A percentile compares a stretch with the other conserved stretches of the same genome.
These are phyloP conservation scores for Sinella curviseta DNA, from an alignment of 1,140 invertebrate genomes.

Conservation along the genomic window DNA sequence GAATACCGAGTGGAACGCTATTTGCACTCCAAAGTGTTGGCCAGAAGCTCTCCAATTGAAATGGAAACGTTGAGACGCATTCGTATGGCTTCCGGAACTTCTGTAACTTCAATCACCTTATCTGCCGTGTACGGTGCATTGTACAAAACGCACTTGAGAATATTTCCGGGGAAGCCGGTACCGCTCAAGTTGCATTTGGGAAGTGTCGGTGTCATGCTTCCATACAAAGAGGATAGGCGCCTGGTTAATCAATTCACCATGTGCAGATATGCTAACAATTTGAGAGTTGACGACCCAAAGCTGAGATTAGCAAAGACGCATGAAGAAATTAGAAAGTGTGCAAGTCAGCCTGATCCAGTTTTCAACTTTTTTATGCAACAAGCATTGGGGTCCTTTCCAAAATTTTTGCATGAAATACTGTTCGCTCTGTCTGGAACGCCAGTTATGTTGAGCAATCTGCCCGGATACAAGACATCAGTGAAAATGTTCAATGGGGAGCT, in stretches of 20 bases:
- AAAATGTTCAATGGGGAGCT: constrained; percentile 33
- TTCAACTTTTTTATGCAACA: constrained; percentile 38
- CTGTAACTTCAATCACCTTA: constrained; percentile 35
- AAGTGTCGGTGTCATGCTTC: constrained; percentile 38
- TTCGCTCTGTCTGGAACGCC: constrained; percentile 32
- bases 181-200: constrained; percentile 23
- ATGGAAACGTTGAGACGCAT: constrained; percentile 32
- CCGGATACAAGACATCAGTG: constrained; percentile 30
- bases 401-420: constrained; percentile 29
- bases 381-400: constrained; percentile 34
- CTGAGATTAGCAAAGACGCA: constrained; percentile 22
- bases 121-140: constrained; percentile 27
- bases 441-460: constrained; percentile 41
- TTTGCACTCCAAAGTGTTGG: constrained; percentile 27
- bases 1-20: constrained; percentile 29
- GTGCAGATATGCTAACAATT: constrained; percentile 24
- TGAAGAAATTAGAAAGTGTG: background rate
- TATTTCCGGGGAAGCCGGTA: constrained; percentile 22
- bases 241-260: constrained; percentile 40
- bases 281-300: constrained; percentile 14
- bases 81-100: constrained; percentile 1
- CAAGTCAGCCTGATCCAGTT: constrained; percentile 28
- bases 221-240: constrained; percentile 31
- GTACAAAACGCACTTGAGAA: constrained; percentile 30
- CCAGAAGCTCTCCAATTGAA: constrained; percentile 26